phyloP scores from a whole-genome alignment of 2,797 vertebrate species.

The Triplophysa yarkandensis region DNA sequence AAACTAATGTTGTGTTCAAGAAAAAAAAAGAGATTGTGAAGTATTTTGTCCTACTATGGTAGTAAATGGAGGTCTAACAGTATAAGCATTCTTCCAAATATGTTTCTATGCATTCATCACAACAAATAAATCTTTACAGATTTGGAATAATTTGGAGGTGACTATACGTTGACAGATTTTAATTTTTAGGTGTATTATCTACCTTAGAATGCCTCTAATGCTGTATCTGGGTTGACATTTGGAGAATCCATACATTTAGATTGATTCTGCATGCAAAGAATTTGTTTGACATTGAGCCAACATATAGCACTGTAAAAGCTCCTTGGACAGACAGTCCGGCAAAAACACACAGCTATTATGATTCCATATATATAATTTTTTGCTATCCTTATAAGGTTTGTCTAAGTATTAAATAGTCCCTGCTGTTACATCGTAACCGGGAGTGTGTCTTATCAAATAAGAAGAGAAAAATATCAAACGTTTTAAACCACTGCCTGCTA shows the following conservation, averaged over 20 bases:
- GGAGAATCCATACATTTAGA: conserved; percentile 23
- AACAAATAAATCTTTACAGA: too few relatives aligned
- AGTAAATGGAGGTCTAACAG: too few relatives aligned
- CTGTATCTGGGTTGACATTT: conserved; percentile 21
- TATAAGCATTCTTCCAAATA: too few relatives aligned
- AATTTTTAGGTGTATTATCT: too few relatives aligned
- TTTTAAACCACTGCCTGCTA: not conserved
- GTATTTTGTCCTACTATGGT: too few relatives aligned
- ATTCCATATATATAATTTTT: conserved; percentile 39
- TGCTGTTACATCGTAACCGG: not conserved
- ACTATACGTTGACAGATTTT: too few relatives aligned
- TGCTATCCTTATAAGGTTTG: conserved; percentile 13
- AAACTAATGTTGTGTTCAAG: too few relatives aligned
- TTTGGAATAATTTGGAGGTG: too few relatives aligned
- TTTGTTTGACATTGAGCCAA: conserved; percentile 40
- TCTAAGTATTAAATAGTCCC: not conserved
- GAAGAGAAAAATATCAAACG: not conserved
- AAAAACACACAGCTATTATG: conserved; percentile 27
- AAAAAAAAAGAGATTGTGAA: too few relatives aligned
- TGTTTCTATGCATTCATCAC: too few relatives aligned
- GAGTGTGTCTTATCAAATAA: not conserved
- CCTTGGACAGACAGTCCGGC: conserved; percentile 40
- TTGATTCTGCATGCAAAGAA: conserved; percentile 37
- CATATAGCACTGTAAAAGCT: conserved; percentile 44
- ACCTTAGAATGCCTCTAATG: too few relatives aligned